Base-by-base conservation (phyloP, 37 sponge, comb jelly and placozoan genomes). In the Beroe forskalii region DNA sequence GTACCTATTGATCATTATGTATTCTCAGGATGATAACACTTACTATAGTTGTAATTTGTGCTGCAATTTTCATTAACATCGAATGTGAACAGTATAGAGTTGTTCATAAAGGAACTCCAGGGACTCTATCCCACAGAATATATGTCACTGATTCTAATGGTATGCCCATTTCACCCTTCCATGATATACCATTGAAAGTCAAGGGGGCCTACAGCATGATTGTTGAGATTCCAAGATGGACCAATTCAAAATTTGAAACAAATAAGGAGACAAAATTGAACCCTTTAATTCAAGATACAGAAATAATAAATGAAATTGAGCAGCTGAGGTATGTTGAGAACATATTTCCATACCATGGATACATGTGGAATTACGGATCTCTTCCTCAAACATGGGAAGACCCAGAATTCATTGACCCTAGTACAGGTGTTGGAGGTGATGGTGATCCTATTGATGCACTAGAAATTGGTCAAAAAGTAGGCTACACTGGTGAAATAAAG, bases 381-480 rank as follows among this genome's bases (percentile, higher is more conserved):
- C 55, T 97, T 35, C 98, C 98, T 67, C 98, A 97, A 94, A 95
- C 96, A 39, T 97, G 97, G 98, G 98, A 97, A 64, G 94, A 97
- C 36, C 98, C 98, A 20, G 62, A 76, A 6, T 94, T 95, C 83
- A 62, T 91, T 38, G 98, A 97, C 91, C 92, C 93, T 0, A 62
- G 92, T 76, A 97, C 98, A 27, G 36, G 39, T 17, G 76, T 90
- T 37, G 91, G 91, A 62, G 98, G 98, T 36, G 98, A 97, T 92
- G 95, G 95, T 67, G 97, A 97, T 62, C 97, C 97, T 32, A 67
- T 97, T 62, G 97, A 97, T 80, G 94, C 94, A 62, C 93, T 94
- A 62, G 97, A 96, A 90, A 69, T 69, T 36, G 72, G 72, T 69
- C 35, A 32, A 14, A 69, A 69, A 3, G 36, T 36, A 33, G 39